phyloP scores from a whole-genome alignment of 1,140 invertebrate species.

The Heliothis virescens region DNA sequence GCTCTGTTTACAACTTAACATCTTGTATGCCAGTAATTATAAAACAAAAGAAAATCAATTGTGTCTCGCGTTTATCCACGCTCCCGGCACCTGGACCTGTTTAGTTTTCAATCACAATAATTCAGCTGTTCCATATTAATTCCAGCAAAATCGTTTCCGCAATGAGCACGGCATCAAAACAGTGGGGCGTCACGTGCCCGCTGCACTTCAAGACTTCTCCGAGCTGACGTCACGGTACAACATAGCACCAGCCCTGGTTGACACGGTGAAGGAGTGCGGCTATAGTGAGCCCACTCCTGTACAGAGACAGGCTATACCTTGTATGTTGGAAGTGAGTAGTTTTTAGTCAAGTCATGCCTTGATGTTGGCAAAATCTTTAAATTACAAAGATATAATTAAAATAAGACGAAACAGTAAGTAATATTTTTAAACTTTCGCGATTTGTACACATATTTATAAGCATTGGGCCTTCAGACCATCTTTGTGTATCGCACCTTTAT shows the following conservation, averaged over 20 bases:
- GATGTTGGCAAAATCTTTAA: too few species aligned
- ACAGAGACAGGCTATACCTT: constrained; percentile 97
- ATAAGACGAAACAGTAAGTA: too few species aligned
- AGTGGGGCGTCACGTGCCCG: constrained; percentile 91
- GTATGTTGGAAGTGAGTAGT: constrained; percentile 91
- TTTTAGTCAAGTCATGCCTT: too few species aligned
- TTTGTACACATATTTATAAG: too few species aligned
- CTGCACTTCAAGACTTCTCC: constrained; percentile 91
- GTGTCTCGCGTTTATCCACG: neutral
- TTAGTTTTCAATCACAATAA: neutral
- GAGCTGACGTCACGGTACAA: constrained; percentile 87
- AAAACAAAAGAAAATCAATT: neutral
- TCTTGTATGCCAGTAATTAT: too few species aligned
- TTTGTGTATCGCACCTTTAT: too few species aligned
- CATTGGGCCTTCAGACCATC: too few species aligned
- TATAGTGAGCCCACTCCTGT: constrained; percentile 95
- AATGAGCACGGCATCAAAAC: constrained; percentile 92
- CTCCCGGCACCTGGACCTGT: too few species aligned
- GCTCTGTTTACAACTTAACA: too few species aligned
- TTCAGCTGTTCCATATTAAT: constrained; percentile 28
- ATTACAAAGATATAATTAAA: too few species aligned
- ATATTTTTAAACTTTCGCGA: too few species aligned
- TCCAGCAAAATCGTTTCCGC: constrained; percentile 90
- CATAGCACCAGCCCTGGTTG: constrained; percentile 88
- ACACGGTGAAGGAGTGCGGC: constrained; percentile 91